Evolutionary conservation across 2,113 vertebrate species (phyloP), one percentile per base, ranked within the genome.

Genomic region (Castor canadensis): DNA sequence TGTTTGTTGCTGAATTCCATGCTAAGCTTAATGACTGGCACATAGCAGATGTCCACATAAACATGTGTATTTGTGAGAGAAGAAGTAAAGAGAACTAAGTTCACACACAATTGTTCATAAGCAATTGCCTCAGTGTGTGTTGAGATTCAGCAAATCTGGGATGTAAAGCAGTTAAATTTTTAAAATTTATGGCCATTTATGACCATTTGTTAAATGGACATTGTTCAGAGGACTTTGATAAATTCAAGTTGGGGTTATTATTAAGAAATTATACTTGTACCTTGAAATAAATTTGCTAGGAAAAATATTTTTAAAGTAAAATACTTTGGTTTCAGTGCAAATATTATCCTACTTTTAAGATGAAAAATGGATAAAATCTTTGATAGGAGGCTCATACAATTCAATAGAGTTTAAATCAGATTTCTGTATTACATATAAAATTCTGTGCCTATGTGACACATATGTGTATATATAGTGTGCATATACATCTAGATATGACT

Each of bases 311-410:
- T 52, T 49, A 47, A 49, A 88, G 30, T 86, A 38, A 92, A 91
- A 93, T 40, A 81, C 19, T 77, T 96, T 80, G 19, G 4, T 88
- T 81, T 84, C 64, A 17, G 38, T 76, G 10, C 64, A 96, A 96
- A 95, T 80, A 80, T 30, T 82, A 43, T 7, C 32, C 9, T 86
- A 43, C 16, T 83, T 95, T 95, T 62, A 92, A 95, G 35, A 95
- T 5, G 75, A 11, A 60, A 94, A 90, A 80, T 69, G 72, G 16
- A 72, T 35, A 94, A 77, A 92, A 62, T 88, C 5, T 64, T 86
- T 82, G 60, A 93, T 8, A 58, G 52, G 2, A 1, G 10, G 0
- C 89, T 56, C 69, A 26, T 84, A 79, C 17, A 64, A 45, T 69
- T 67, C 72, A 82, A 43, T 62, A 76, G 49, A 30, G 11, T 40